Evolutionary conservation across 2,113 vertebrate genomes (phyloP), one percentile per base, ranked within the genome.

Genomic region (Motacilla tschutschensis): DNA sequence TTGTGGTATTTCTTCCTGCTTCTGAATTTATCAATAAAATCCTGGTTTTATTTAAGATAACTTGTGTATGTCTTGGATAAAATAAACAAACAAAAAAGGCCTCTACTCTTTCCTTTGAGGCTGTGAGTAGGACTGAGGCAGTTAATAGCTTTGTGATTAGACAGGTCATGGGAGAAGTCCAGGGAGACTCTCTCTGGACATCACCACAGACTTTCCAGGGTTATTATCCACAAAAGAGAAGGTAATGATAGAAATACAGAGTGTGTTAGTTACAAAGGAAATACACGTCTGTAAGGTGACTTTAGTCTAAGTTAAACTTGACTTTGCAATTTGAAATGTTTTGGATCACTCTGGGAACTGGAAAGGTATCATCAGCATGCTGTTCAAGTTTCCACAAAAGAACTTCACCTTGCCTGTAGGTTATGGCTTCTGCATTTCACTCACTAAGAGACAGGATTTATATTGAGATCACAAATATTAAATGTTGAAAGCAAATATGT

Each of bases 11-110:
- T 88, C 47, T 85, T 87, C 31, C 50, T 92, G 76, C 46, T 93
- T 90, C 87, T 89, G 87, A 85, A 70, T 79, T 85, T 81, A 47
- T 73, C 81, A 95, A 95, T 95, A 95, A 95, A 93, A 48, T 74
- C 41, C 25, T 77, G 51, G 28, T 66, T 89, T 88, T 89, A 85
- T 93, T 91, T 88, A 76, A 91, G 83, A 55, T 81, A 55, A 66
- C 16, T 79, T 75, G 86, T 86, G 74, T 91, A 88, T 44, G 80
- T 89, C 44, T 90, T 94, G 88, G 83, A 65, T 86, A 79, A 86
- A 87, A 77, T 15, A 85, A 63, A 20, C 16, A 38, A 78, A 62
- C 33, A 33, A 19, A 19, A 35, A 46, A 22, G 0, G 8, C 38
- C 20, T 83, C 9, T 72, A 2, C 24, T 76, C 66, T 41, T 92